These are phyloP conservation scores for Steinernema hermaphroditum DNA, from an alignment of 2,888 invertebrate genomes.

Conservation along the genomic window DNA sequence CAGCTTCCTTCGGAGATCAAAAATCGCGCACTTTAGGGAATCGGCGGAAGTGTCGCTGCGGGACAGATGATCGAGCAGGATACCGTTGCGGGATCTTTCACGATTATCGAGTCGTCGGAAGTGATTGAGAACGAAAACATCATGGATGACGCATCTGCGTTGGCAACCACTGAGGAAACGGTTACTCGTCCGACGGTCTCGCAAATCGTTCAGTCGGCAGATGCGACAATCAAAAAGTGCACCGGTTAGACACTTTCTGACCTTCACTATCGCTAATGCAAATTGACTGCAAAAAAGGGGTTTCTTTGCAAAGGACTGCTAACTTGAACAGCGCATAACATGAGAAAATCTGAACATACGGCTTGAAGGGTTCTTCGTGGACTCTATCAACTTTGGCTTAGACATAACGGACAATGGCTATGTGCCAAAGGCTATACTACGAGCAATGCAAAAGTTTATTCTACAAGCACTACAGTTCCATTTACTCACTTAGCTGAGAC, in stretches of 20 bases:
- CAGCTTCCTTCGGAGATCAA: not conserved
- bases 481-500: no score
- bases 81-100: slow-evolving; percentile 42
- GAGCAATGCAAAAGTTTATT: no score
- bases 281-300: no score
- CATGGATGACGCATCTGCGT: not conserved
- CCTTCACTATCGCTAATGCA: no score
- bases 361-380: no score
- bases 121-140: slow-evolving; percentile 17
- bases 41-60: not conserved
- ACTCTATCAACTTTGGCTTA: no score
- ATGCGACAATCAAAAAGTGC: slow-evolving; percentile 16
- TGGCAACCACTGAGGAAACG: not conserved
- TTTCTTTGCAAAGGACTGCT: no score
- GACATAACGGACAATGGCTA: no score
- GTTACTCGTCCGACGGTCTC: slow-evolving; percentile 15
- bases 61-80: slow-evolving; percentile 40
- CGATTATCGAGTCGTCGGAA: slow-evolving; percentile 41
- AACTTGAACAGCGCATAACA: no score
- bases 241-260: not conserved
- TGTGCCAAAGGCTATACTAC: no score
- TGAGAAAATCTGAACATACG: no score
- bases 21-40: slow-evolving; percentile 18
- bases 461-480: no score
- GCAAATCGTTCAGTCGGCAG: slow-evolving; percentile 6